Percentiles rank a stretch among this genome's conserved stretches.
phyloP scores from a whole-genome alignment of 1,140 invertebrate genomes.

The Ladona fulva region DNA sequence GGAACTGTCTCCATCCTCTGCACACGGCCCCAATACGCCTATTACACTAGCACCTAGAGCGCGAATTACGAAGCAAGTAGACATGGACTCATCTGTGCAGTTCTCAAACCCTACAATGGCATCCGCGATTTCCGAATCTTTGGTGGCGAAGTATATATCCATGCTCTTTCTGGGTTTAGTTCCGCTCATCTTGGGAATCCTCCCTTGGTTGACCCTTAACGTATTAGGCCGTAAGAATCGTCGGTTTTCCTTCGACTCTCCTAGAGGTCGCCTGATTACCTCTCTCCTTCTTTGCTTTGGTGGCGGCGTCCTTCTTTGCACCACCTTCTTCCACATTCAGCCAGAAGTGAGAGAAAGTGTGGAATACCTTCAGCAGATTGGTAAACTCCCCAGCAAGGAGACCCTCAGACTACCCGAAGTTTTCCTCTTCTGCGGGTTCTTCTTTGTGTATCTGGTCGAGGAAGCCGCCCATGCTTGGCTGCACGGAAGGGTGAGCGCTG shows the following conservation, averaged over 20 bases:
- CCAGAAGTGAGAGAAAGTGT: constrained; percentile 74
- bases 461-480: constrained; percentile 66
- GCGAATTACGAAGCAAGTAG: constrained; percentile 36
- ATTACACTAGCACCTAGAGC: constrained; percentile 35
- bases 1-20: too few relatives aligned
- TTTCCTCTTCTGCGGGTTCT: constrained; percentile 51
- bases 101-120: constrained; percentile 29
- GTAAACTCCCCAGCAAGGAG: constrained; percentile 37
- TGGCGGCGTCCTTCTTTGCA: constrained; percentile 82
- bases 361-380: constrained; percentile 41
- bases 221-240: constrained; percentile 45
- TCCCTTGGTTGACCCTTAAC: constrained; percentile 56
- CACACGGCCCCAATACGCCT: constrained; percentile 27
- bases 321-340: constrained; percentile 80
- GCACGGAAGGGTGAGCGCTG: constrained; percentile 31
- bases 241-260: neutral
- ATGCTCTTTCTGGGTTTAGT: constrained; percentile 58
- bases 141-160: constrained; percentile 54
- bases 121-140: neutral
- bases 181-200: constrained; percentile 55
- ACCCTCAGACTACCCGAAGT: constrained; percentile 56
- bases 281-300: constrained; percentile 72
- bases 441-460: constrained; percentile 75
- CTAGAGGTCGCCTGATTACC: constrained; percentile 29
- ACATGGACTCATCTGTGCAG: constrained; percentile 34